Evolutionary conservation across 2,797 vertebrate genomes (phyloP).

Genomic region (Ambastaia sidthimunki): DNA sequence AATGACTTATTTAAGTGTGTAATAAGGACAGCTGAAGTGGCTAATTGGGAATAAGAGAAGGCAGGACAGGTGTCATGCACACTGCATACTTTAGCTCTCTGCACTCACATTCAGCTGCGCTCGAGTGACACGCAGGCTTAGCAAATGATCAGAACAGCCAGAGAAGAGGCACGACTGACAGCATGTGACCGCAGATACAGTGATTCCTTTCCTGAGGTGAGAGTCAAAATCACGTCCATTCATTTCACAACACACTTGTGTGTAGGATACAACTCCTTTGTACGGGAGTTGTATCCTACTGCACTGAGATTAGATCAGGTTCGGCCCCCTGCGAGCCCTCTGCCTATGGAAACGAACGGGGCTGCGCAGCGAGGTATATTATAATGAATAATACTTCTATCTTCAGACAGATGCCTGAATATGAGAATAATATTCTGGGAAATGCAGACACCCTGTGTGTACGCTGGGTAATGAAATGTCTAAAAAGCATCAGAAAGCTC

Average conservation of each 20-base stretch:
- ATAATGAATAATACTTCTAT: slow-evolving; percentile 31
- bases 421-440: neutral
- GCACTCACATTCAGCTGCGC: slow-evolving; percentile 16
- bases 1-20: slow-evolving; percentile 57
- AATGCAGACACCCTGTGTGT: neutral
- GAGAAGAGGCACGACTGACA: slow-evolving; percentile 13
- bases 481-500: slow-evolving; percentile 15
- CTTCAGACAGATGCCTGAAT: neutral
- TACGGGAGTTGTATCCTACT: neutral
- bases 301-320: slow-evolving; percentile 32
- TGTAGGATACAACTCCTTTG: too few species aligned
- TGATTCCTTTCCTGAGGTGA: slow-evolving; percentile 25
- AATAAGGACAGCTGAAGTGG: slow-evolving; percentile 52
- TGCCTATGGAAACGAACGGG: slow-evolving; percentile 18
- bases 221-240: neutral
- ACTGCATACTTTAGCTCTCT: slow-evolving; percentile 29
- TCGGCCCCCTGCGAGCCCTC: slow-evolving; percentile 16
- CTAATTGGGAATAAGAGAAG: slow-evolving; percentile 38
- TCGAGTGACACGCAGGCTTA: slow-evolving; percentile 47
- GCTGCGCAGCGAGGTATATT: neutral
- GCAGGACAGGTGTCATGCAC: slow-evolving; percentile 27
- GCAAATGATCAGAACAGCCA: slow-evolving; percentile 7
- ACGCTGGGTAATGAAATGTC: slow-evolving; percentile 8
- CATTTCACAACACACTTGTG: slow-evolving; percentile 4
- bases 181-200: slow-evolving; percentile 38